phyloP scores from a whole-genome alignment of 2,113 vertebrate species.

The Elgaria multicarinata region DNA sequence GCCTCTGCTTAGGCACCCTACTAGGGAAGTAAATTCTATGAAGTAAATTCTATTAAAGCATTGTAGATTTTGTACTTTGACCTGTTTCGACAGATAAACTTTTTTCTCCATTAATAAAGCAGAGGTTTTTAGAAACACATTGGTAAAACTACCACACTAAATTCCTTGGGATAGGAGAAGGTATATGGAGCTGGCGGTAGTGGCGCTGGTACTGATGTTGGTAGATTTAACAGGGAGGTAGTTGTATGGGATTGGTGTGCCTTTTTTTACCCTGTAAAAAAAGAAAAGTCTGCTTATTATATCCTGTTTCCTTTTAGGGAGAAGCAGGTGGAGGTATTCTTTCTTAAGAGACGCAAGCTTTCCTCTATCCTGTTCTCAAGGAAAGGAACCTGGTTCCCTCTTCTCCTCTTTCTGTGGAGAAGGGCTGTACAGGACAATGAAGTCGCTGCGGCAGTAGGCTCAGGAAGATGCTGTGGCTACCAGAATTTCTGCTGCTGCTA shows the following conservation, averaged over 20 bases:
- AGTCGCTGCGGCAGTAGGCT: background rate
- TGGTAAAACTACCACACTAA: background rate
- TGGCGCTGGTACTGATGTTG: background rate
- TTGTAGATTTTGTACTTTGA: background rate
- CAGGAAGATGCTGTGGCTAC: conserved; percentile 64
- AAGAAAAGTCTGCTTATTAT: background rate
- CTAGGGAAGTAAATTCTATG: too few species aligned
- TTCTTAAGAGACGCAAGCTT: background rate
- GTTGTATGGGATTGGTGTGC: background rate
- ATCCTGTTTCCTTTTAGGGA: background rate
- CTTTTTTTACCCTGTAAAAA: background rate
- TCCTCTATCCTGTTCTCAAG: background rate
- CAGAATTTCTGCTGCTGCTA: conserved; percentile 58
- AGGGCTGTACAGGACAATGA: conserved; percentile 8
- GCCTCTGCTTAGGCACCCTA: too few species aligned
- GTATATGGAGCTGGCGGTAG: background rate
- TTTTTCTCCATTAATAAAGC: background rate
- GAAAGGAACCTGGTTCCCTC: background rate
- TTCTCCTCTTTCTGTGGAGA: background rate
- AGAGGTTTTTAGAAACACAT: background rate
- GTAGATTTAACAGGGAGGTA: background rate
- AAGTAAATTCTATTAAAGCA: background rate
- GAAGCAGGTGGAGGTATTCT: background rate
- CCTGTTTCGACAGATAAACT: background rate
- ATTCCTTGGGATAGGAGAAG: background rate